A percentile compares a stretch with the other conserved stretches of the same genome.
These are phyloP conservation scores for Pelosia muscerda DNA, from an alignment of 2,888 invertebrate genomes.

Conservation along the genomic window DNA sequence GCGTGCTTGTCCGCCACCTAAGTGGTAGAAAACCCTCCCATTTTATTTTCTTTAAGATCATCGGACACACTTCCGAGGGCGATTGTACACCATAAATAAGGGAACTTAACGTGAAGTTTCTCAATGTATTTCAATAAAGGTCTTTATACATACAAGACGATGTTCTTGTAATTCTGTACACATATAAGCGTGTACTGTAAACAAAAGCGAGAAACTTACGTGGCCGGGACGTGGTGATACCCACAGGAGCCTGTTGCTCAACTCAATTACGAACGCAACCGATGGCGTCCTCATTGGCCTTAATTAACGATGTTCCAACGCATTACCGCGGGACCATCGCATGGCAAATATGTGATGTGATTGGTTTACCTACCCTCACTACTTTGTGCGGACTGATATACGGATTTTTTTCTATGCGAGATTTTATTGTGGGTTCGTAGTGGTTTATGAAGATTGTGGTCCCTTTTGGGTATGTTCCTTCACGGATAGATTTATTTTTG, in stretches of 20 bases:
- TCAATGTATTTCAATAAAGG: background rate
- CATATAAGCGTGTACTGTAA: conserved; percentile 5
- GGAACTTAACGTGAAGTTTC: background rate
- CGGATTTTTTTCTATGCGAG: conserved; percentile 7
- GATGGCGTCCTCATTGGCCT: conserved; percentile 38
- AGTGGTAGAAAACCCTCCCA: no score
- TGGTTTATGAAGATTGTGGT: background rate
- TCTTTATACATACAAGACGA: background rate
- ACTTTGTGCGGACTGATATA: conserved; percentile 4
- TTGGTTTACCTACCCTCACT: background rate
- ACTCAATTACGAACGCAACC: conserved; percentile 51
- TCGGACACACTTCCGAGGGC: no score
- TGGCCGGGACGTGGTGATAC: conserved; percentile 35
- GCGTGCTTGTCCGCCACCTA: no score
- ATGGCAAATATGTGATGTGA: conserved; percentile 31
- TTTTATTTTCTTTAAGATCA: no score
- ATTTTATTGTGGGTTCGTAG: conserved; percentile 11
- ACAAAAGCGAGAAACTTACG: conserved; percentile 20
- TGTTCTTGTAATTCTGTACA: background rate
- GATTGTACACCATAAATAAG: background rate
- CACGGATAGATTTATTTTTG: background rate
- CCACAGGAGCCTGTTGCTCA: conserved; percentile 59
- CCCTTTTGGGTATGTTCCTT: background rate
- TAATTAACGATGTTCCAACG: conserved; percentile 58
- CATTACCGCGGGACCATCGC: conserved; percentile 46